A percentile compares a stretch with the other conserved stretches of the same genome.
Conservation (phyloP, 2,797 vertebrate species). For the Artibeus lituratus region DNA sequence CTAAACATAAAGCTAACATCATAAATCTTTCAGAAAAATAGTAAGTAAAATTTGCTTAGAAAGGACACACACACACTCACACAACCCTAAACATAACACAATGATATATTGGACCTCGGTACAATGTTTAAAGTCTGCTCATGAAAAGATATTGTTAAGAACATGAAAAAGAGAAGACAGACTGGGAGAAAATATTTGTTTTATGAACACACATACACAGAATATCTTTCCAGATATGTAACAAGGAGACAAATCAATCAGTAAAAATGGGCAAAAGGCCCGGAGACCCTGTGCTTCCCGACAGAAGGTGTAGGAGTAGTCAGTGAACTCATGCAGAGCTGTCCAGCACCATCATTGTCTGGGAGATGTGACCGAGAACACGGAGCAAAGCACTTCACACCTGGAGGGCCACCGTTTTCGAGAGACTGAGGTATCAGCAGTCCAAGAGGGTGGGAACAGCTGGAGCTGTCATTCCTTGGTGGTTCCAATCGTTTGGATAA, state of each 20-base stretch:
- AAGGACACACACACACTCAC: not conserved
- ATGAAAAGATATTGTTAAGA: not conserved
- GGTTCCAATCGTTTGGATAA: not conserved
- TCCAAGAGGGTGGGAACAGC: not conserved
- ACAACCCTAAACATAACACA: not conserved
- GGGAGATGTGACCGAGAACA: not conserved
- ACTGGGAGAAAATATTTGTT: not conserved
- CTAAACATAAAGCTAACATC: not conserved
- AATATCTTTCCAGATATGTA: not conserved
- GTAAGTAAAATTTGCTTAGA: not conserved
- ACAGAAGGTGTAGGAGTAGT: not conserved
- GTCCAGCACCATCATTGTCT: not conserved
- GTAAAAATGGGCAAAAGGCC: not conserved
- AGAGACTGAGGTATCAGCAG: not conserved
- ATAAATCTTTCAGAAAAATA: slow-evolving; percentile 6
- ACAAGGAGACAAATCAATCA: not conserved
- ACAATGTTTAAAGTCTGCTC: not conserved
- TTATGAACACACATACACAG: not conserved
- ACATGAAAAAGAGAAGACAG: not conserved
- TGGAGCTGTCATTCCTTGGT: not conserved
- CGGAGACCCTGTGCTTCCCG: not conserved
- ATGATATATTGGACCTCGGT: not conserved
- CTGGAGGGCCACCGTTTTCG: not conserved
- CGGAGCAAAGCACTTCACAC: not conserved
- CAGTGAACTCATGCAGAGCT: not conserved